Base-by-base conservation (phyloP, 2,888 invertebrate genomes). In the Drosophila prolongata region DNA sequence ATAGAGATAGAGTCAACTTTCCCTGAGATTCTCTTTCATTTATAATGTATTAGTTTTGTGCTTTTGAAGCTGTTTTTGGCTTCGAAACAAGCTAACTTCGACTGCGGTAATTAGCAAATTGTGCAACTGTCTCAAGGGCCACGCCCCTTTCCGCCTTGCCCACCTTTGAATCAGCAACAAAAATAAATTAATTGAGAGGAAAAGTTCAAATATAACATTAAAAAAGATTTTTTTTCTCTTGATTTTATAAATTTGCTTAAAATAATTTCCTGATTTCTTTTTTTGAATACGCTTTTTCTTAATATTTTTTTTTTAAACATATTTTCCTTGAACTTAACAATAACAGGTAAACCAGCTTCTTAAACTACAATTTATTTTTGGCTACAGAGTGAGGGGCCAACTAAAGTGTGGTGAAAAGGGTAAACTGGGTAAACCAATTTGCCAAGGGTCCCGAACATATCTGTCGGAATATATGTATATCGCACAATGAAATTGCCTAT, bases 381-480 rank as follows among this genome's bases (percentile, higher is more conserved):
- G 2, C 4, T 11, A 2, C 11, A n/a, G 3, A 24, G 46, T 13
- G 30, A 24, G 8, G 16, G 66, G 68, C 73, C 59, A 65, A 79
- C 77, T 84, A 88, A 89, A 84, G 75, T 84, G 59, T 56, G 43
- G 60, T 87, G 81, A 84, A 89, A 84, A 84, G 87, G 83, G 89
- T 88, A 64, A 49, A 49, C 44, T 19, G 19, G 57, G 34, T 37
- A 64, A 88, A 86, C 87, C 83, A 89, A 84, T 88, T 88, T 68
- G 57, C 64, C 43, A 56, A 54, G 53, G 67, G 50, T 61, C 57
- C 38, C 55, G 14, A 44, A 52, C 69, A 74, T 80, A 82, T 80
- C 69, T 66, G 46, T 47, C 57, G n/a, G 42, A 69, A 69, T 42
- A 67, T 68, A 65, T 68, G 37, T 50, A 19, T 50, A 53, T 73